These are phyloP conservation scores for Paramormyrops hopkinsi DNA, from an alignment of 2,797 vertebrate species.

Conservation along the genomic window DNA sequence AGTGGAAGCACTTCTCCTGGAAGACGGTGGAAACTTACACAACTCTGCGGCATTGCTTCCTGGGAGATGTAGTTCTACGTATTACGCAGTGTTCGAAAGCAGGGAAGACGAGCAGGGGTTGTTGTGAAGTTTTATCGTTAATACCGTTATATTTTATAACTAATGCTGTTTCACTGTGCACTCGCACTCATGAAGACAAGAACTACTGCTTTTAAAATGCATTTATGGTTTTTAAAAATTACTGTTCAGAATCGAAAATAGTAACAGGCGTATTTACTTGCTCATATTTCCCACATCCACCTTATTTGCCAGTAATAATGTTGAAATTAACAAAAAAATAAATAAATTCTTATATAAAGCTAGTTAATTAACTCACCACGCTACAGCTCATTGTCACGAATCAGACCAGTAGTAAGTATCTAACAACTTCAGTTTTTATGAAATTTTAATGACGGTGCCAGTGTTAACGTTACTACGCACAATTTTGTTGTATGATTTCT, in stretches of 20 bases:
- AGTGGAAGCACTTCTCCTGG: constrained; percentile 51
- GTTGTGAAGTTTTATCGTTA: neutral
- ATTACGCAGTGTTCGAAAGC: neutral
- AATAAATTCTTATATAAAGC: neutral
- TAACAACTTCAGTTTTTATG: too few relatives aligned
- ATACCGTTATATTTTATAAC: neutral
- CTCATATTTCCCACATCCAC: neutral
- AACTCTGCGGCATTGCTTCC: constrained; percentile 45
- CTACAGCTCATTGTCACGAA: neutral
- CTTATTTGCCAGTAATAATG: neutral
- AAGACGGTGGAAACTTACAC: constrained; percentile 58
- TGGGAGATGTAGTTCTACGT: constrained; percentile 50
- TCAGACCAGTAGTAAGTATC: neutral
- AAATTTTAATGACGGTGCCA: neutral
- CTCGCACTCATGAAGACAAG: neutral
- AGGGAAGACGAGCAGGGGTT: neutral
- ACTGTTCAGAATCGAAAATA: neutral
- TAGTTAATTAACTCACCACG: neutral
- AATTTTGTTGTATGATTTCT: neutral
- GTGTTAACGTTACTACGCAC: neutral
- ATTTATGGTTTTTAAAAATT: neutral
- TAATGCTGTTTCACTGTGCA: neutral
- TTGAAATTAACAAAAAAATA: neutral
- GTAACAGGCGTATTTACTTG: neutral
- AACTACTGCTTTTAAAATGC: neutral